Evolutionary conservation across 2,888 invertebrate genomes (phyloP).

Genomic region (Drosophila siamana): DNA sequence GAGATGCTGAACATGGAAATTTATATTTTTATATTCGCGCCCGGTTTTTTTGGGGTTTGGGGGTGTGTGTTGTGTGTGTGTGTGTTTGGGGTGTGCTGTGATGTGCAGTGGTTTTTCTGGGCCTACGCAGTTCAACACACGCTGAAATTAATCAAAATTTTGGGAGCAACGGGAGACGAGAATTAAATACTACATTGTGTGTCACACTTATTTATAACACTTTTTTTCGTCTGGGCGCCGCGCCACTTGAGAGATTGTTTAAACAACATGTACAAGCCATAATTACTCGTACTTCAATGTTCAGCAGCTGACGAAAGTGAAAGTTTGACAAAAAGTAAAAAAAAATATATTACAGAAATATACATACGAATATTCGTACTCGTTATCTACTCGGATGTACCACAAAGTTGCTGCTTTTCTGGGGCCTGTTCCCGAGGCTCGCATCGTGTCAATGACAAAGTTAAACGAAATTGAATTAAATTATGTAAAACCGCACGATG

Average conservation of each 20-base stretch:
- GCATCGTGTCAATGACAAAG: constrained; percentile 57
- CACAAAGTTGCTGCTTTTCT: constrained; percentile 14
- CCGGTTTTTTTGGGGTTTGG: not conserved
- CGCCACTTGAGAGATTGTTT: constrained; percentile 15
- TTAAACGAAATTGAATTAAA: constrained; percentile 48
- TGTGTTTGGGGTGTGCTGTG: not conserved
- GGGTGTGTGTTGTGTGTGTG: not conserved
- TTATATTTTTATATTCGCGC: constrained; percentile 12
- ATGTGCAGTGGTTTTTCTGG: too few species aligned
- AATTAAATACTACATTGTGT: constrained; percentile 16
- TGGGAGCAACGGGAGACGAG: not conserved
- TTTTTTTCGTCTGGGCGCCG: not conserved
- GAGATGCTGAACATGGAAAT: constrained; percentile 9
- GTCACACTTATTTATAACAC: constrained; percentile 28
- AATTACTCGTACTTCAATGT: constrained; percentile 32
- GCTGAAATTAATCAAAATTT: constrained; percentile 10
- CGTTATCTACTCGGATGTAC: not conserved
- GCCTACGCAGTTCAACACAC: constrained; percentile 7
- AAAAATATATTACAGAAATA: constrained; percentile 45
- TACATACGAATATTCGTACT: too few species aligned
- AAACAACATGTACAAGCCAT: constrained; percentile 17
- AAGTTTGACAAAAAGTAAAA: constrained; percentile 39
- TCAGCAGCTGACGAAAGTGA: constrained; percentile 45
- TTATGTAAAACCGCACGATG: constrained; percentile 45
- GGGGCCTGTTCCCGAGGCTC: constrained; percentile 14